Evolutionary conservation across 2,888 invertebrate genomes (phyloP).

Genomic region (Phragmatobia fuliginosa): DNA sequence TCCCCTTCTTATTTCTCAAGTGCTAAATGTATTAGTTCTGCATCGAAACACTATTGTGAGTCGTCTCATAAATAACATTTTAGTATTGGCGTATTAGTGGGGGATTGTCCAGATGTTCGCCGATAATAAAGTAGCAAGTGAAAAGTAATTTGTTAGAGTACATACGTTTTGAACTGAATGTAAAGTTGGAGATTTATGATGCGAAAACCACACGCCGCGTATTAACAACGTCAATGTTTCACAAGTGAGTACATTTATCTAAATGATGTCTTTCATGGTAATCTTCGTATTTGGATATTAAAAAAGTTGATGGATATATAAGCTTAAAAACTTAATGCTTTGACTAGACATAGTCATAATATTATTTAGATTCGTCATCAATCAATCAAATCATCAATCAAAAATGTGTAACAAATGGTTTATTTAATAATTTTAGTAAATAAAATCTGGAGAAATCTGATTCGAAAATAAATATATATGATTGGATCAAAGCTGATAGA

Average conservation of each 20-base stretch:
- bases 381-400: no score
- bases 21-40: conserved; percentile 75
- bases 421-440: no score
- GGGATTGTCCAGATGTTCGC: conserved; percentile 49
- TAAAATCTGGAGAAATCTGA: no score
- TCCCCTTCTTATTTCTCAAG: conserved; percentile 60
- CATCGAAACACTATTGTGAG: conserved; percentile 59
- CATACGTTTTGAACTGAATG: conserved; percentile 34
- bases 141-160: conserved; percentile 51
- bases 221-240: conserved; percentile 4
- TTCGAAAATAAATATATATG: no score
- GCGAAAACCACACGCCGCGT: conserved; percentile 10
- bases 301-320: not conserved
- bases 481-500: no score
- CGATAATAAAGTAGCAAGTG: conserved; percentile 38
- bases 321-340: not conserved
- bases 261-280: not conserved
- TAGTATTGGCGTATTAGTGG: conserved; percentile 42
- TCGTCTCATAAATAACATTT: conserved; percentile 65
- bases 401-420: no score
- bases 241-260: conserved; percentile 11
- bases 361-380: not conserved
- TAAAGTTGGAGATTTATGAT: conserved; percentile 18
- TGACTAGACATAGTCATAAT: not conserved
- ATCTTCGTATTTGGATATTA: not conserved